Evolutionary conservation across 2,888 invertebrate genomes (phyloP), one percentile per base, ranked within the genome.

Genomic region (Ethmia dodecea): DNA sequence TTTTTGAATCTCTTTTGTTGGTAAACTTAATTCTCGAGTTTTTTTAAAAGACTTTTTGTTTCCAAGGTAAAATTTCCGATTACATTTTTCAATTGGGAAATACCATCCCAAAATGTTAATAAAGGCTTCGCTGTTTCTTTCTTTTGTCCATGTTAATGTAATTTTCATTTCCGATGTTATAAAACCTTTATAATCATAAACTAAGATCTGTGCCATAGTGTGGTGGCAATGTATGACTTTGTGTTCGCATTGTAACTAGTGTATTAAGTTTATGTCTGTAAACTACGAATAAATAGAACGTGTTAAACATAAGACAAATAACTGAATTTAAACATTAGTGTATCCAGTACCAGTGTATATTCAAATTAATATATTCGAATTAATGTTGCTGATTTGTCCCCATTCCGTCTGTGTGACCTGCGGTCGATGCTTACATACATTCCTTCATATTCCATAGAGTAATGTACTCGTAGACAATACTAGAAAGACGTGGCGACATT

Each of bases 151-250:
- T 34, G 36, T 39, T 47, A 53, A 50, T 49, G 48, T 47, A 43
- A 49, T 40, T 52, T 24, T 52, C 38, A 40, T 56, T 56, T 56
- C 52, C 52, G 41, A 54, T 61, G 47, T 26, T 14, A 55, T 49
- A 47, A 50, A 62, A 59, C 68, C 63, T 59, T 71, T 64, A 63
- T 71, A 60, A 67, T 64, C 59, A 53, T 57, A 60, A 60, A 58
- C 55, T 61, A 70, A 83, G 83, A 84, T 83, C 81, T 83, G 86
- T 86, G 86, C 84, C 86, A 86, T 86, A 84, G 58, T 49, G 64
- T 70, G 72, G 65, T 80, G 81, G 83, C 81, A 77, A 67, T 70
- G 69, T 71, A 71, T 60, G 67, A 68, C 56, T 67, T 66, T 71
- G 66, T 72, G 75, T 77, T 75, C 69, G 70, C 74, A 63, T 62